Base-by-base conservation (phyloP, 37 sponge, comb jelly and placozoan species). In the Ephydatia muelleri region DNA sequence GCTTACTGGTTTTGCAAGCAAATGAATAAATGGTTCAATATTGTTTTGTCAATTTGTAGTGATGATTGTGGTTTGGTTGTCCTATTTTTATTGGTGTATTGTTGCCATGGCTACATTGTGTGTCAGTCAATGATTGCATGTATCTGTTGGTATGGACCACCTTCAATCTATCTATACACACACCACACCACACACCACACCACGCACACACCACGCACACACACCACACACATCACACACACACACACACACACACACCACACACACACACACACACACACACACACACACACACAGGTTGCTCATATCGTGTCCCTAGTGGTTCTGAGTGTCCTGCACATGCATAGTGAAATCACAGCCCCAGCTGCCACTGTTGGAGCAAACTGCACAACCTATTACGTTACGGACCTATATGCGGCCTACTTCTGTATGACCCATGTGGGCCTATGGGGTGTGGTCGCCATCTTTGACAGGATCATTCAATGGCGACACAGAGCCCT, bases 401-500 rank as follows among this genome's bases (percentile, higher is more conserved):
- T 57, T 5, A 71, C 85, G 2, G 79, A 89, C 80, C 32, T 28
- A 14, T 31, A 79, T 35, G 82, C 80, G 4, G 85, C 85, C 80
- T 85, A 38, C 72, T 85, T 90, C 76, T 75, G 37, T 37, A 84
- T 85, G 81, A 31, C 49, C 70, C 91, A 91, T 49, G 78, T 84
- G 0, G 49, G 49, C 67, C 80, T 91, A 35, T 91, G 91, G 91
- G 70, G 39, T 2, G 65, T 82, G 28, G 83, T 87, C 12, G 87
- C 75, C 22, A 43, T 87, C 8, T 75, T 87, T 14, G 87, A 87
- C 68, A 87, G 87, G 57, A 37, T 87, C 30, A 69, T 90, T 11
- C 96, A 95, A 37, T 85, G 86, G 84, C 36, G 83, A 23, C 96
- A 95, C 73, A 91, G 82, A 49, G 65, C 75, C 31, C 83, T 89